These are phyloP conservation scores for Cotesia vestalis DNA, from an alignment of 1,140 invertebrate genomes.

Conservation along the genomic window DNA sequence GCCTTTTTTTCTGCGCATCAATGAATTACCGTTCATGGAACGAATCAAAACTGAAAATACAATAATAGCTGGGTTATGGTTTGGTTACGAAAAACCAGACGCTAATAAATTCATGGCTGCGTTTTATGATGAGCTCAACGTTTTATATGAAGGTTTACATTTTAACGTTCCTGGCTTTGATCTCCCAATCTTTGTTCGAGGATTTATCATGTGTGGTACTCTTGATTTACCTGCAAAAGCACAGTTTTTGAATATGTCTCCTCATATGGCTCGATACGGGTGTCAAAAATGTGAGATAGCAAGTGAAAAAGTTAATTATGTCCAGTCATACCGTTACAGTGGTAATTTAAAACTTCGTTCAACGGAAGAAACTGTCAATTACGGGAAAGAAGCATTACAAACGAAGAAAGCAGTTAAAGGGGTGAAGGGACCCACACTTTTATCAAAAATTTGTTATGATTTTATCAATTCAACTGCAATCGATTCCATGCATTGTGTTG, in stretches of 20 bases:
- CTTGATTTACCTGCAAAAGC: slow-evolving; percentile 26
- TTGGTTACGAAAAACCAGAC: background rate
- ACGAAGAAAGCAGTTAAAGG: background rate
- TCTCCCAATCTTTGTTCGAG: background rate
- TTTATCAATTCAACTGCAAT: slow-evolving; percentile 21
- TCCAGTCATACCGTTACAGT: background rate
- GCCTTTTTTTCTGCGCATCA: slow-evolving; percentile 27
- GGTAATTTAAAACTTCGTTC: background rate
- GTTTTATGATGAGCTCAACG: slow-evolving; percentile 9
- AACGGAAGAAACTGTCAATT: background rate
- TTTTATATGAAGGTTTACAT: slow-evolving; percentile 8
- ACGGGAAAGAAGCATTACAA: background rate
- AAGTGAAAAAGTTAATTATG: background rate
- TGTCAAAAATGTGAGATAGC: slow-evolving; percentile 15
- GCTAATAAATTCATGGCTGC: background rate
- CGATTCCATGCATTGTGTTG: slow-evolving; percentile 33
- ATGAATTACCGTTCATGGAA: slow-evolving; percentile 28
- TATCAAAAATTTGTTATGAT: slow-evolving; percentile 20
- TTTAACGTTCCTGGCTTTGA: background rate
- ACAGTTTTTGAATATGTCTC: slow-evolving; percentile 19
- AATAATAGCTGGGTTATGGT: too few relatives aligned
- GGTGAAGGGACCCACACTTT: background rate
- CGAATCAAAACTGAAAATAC: background rate
- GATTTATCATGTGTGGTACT: slow-evolving; percentile 8
- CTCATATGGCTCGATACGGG: background rate